phyloP scores from a whole-genome alignment of 2,888 invertebrate genomes.

The Xestia sexstrigata region DNA sequence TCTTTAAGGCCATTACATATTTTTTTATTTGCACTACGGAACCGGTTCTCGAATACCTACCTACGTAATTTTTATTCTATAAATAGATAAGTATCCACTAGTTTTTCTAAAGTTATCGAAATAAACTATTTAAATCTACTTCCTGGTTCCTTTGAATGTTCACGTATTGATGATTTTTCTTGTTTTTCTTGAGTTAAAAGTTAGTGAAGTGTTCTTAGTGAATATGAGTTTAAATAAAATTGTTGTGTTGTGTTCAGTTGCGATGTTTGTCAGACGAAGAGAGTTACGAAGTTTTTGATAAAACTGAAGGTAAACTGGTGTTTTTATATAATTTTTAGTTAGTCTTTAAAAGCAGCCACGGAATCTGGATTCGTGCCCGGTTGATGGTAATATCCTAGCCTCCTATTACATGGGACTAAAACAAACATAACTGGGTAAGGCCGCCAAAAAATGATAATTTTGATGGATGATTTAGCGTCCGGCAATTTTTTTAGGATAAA shows the following conservation, averaged over 20 bases:
- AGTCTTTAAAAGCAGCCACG: no score
- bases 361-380: no score
- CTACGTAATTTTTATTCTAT: neutral
- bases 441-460: no score
- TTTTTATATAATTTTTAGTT: neutral
- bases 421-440: no score
- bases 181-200: neutral
- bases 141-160: neutral
- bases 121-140: neutral
- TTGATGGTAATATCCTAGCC: no score
- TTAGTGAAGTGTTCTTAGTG: neutral
- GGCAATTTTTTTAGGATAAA: no score
- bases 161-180: neutral
- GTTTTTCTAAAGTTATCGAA: neutral
- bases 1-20: neutral
- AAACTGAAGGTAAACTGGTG: conserved; percentile 1
- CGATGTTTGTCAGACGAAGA: neutral
- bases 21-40: neutral
- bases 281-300: neutral
- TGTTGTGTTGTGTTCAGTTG: neutral
- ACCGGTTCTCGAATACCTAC: neutral
- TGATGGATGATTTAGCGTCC: no score
- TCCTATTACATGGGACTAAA: no score
- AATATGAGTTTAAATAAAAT: conserved; percentile 7
- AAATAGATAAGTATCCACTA: neutral